phyloP scores from a whole-genome alignment of 2,797 vertebrate genomes.

The Brotula barbata region DNA sequence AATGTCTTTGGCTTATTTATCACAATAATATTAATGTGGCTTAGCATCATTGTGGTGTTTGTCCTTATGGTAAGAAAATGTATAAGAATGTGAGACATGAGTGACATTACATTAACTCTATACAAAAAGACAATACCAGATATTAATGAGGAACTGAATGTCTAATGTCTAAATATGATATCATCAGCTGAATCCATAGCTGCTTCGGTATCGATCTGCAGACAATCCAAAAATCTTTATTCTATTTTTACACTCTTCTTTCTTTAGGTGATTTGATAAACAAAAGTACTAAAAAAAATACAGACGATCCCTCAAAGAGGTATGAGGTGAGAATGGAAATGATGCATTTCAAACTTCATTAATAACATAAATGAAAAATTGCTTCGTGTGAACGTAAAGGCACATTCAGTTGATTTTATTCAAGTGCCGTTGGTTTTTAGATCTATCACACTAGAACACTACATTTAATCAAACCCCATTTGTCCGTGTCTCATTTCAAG shows the following conservation, averaged over 20 bases:
- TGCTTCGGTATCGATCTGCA: too few relatives aligned
- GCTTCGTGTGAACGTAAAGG: conserved; percentile 4
- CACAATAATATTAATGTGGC: conserved; percentile 29
- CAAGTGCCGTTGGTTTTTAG: not conserved
- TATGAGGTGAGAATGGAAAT: conserved; percentile 3
- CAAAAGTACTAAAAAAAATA: conserved; percentile 33
- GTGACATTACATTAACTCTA: too few relatives aligned
- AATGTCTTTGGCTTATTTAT: not conserved
- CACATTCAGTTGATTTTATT: conserved; percentile 11
- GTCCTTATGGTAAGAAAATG: conserved; percentile 3
- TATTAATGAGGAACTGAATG: too few relatives aligned
- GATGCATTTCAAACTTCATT: not conserved
- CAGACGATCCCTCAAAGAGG: too few relatives aligned
- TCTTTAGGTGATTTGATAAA: conserved; percentile 1
- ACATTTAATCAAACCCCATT: conserved; percentile 1
- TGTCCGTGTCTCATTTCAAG: not conserved
- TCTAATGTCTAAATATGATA: too few relatives aligned
- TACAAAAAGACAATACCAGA: too few relatives aligned
- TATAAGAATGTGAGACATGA: too few relatives aligned
- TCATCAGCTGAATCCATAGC: too few relatives aligned
- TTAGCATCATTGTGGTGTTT: conserved; percentile 8
- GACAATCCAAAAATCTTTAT: too few relatives aligned
- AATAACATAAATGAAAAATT: not conserved
- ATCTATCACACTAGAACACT: conserved; percentile 2
- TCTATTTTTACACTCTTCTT: conserved; percentile 10